A percentile compares a stretch with the other conserved stretches of the same genome.
phyloP scores from a whole-genome alignment of 1,140 invertebrate genomes.

The Bilobella aurantiaca region DNA sequence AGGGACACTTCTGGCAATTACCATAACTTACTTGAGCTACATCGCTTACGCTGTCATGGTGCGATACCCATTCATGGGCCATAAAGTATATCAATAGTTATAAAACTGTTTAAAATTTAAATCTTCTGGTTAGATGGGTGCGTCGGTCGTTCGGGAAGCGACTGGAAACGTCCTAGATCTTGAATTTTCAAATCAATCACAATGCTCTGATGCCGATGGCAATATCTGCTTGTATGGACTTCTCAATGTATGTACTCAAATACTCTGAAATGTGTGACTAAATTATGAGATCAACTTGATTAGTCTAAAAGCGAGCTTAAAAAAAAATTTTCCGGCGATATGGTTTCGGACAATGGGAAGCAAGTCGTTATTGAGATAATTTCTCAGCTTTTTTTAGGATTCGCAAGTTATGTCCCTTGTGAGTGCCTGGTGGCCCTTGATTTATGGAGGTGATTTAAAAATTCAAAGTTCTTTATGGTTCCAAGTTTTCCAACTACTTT shows the following conservation, averaged over 20 bases:
- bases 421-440: slow-evolving; percentile 50
- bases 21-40: slow-evolving; percentile 47
- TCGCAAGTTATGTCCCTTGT: slow-evolving; percentile 48
- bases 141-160: slow-evolving; percentile 40
- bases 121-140: slow-evolving; percentile 37
- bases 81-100: not conserved
- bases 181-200: slow-evolving; percentile 15
- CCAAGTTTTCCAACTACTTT: not conserved
- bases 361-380: not conserved
- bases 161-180: slow-evolving; percentile 39
- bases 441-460: slow-evolving; percentile 38
- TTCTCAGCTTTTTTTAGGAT: slow-evolving; percentile 4
- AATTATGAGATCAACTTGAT: no score
- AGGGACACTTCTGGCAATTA: slow-evolving; percentile 50
- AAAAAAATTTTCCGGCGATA: no score
- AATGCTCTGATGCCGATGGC: slow-evolving; percentile 1
- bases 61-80: not conserved
- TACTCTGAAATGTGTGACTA: no score
- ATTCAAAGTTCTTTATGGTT: no score
- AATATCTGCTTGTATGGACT: slow-evolving; percentile 41
- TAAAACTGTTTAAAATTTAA: no score
- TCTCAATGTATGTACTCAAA: slow-evolving; percentile 39
- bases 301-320: no score
- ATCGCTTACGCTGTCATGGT: slow-evolving; percentile 43
- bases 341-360: no score